Base-by-base conservation (phyloP, 2,113 vertebrate genomes). In the Colossoma macropomum region DNA sequence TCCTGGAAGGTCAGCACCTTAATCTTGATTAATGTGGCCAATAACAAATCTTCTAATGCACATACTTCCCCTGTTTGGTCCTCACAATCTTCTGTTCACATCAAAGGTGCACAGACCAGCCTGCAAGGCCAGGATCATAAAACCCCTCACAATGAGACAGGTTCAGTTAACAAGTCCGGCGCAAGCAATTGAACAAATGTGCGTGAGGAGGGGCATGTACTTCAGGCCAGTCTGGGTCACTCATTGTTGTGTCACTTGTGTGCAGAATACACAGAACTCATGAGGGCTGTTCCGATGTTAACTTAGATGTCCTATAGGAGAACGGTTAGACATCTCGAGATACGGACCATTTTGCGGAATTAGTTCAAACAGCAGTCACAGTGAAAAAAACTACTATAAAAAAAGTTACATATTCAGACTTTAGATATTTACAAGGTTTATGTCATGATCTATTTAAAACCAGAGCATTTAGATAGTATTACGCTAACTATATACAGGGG, bases 71-170 rank as follows among this genome's bases (percentile, higher is more conserved):
- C 32, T 82, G 70, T 71, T 75, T 48, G 62, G 11, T 41, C 45
- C 28, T n/a, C 3, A 13, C 32, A 19, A 62, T 15, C 59, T 63
- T 41, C 69, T 54, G 87, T 73, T 62, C 19, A 68, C 80, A 80
- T 85, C 83, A 88, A 79, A 87, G 81, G 25, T 60, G 76, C 82
- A 16, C 77, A 62, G 48, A 62, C 4, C 60, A 81, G 79, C 52
- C 25, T 76, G 78, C 41, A 59, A 41, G 69, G 79, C 54, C 81
- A 87, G 86, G 86, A 82, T 70, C 85, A 83, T 80, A 85, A 45
- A 65, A 65, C 71, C 41, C 32, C 25, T 62, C 30, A 80, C 3
- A 71, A 45, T 23, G 77, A 21, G 79, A 41, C 41, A 84, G 28
- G 63, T 52, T 68, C 34, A 52, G 71, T 81, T 27, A 68, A 82